Conservation (phyloP, 2,888 invertebrate genomes). For the Dynastes maya region DNA sequence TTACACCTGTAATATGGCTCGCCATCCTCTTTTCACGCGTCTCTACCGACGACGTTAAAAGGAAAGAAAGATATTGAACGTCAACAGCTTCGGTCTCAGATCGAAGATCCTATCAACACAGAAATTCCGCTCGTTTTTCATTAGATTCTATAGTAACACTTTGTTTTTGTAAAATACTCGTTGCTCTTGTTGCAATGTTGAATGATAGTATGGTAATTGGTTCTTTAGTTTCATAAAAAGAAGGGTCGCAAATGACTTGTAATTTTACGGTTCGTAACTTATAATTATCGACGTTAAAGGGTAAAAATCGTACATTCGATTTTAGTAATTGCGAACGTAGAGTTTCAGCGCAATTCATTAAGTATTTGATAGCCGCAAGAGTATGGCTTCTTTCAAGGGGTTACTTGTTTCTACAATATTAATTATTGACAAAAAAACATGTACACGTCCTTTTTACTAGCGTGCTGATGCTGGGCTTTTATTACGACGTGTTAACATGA, state of each 20-base stretch:
- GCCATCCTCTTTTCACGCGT: conserved; percentile 46
- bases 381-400: conserved; percentile 3
- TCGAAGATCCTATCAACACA: conserved; percentile 55
- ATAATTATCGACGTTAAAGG: conserved; percentile 41
- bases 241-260: conserved; percentile 48
- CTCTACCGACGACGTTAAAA: conserved; percentile 12
- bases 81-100: conserved; percentile 47
- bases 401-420: not conserved
- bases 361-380: conserved; percentile 40
- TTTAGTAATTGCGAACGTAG: conserved; percentile 29
- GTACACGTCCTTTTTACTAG: too few relatives aligned
- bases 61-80: conserved; percentile 36
- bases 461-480: too few relatives aligned
- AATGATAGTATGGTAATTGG: conserved; percentile 56
- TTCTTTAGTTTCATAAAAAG: conserved; percentile 49
- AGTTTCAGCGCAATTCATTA: conserved; percentile 39
- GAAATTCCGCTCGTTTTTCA: conserved; percentile 57
- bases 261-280: conserved; percentile 50
- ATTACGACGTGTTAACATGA: too few relatives aligned
- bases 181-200: conserved; percentile 54
- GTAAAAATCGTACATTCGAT: conserved; percentile 35
- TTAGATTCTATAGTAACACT: conserved; percentile 56
- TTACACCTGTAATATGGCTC: conserved; percentile 47
- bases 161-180: conserved; percentile 56
- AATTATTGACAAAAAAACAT: not conserved